Percentiles rank a stretch among this genome's conserved stretches.
Conservation (phyloP, 2,888 invertebrate species). For the Baccha elongata region DNA sequence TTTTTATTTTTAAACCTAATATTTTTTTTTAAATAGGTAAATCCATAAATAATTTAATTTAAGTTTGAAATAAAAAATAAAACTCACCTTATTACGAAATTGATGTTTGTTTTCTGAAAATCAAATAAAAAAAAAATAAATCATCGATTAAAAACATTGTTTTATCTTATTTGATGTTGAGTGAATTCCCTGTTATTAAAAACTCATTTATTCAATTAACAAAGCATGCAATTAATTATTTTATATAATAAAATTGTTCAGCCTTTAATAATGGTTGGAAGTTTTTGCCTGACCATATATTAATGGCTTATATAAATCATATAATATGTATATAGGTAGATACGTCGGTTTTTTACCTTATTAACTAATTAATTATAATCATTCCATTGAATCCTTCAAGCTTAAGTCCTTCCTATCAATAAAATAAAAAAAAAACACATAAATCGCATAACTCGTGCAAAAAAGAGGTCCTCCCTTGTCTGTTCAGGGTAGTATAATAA, state of each 20-base stretch:
- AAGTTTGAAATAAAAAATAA: too few species aligned
- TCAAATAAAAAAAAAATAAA: slow-evolving; percentile 21
- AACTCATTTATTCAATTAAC: slow-evolving; percentile 42
- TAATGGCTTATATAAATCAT: slow-evolving; percentile 4
- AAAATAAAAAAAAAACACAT: neutral
- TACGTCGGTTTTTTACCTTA: slow-evolving; percentile 18
- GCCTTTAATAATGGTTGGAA: neutral
- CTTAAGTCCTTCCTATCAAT: slow-evolving; percentile 13
- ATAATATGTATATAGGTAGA: slow-evolving; percentile 1
- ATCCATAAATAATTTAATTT: too few species aligned
- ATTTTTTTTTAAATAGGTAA: too few species aligned
- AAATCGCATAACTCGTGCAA: neutral
- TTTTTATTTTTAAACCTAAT: too few species aligned
- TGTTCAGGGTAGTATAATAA: neutral
- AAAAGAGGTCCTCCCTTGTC: neutral
- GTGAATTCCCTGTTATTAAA: slow-evolving; percentile 38
- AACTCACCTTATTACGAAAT: slow-evolving; percentile 12
- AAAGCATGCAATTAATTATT: slow-evolving; percentile 42
- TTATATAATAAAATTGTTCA: neutral
- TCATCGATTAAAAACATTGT: slow-evolving; percentile 23
- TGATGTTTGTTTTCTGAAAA: slow-evolving; percentile 27
- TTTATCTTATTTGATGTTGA: slow-evolving; percentile 27
- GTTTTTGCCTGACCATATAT: neutral
- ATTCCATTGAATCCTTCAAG: slow-evolving; percentile 2
- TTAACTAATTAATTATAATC: slow-evolving; percentile 24